Percentiles rank a stretch among this genome's conserved stretches.
Evolutionary conservation across 2,797 vertebrate genomes (phyloP).

Genomic region (Rhynchotus rufescens): DNA sequence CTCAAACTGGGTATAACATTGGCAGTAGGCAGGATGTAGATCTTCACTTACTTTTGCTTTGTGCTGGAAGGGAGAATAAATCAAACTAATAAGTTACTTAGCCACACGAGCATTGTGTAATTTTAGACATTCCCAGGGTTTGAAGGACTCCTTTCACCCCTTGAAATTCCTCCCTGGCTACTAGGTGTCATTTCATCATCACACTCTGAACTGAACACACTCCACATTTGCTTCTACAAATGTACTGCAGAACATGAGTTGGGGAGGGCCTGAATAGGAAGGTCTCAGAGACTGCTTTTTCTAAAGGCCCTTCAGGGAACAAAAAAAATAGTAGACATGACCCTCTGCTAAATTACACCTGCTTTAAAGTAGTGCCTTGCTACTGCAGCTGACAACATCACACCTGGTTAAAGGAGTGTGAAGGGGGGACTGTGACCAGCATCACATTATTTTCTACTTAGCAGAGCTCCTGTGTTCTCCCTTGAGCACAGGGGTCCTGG

Average conservation of each 20-base stretch:
- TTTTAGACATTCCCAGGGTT: constrained; percentile 12
- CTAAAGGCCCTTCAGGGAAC: constrained; percentile 6
- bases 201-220: constrained; percentile 16
- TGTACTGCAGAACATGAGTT: neutral
- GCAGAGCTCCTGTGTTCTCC: neutral
- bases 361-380: neutral
- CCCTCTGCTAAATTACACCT: constrained; percentile 16
- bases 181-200: constrained; percentile 17
- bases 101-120: neutral
- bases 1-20: neutral
- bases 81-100: constrained; percentile 8
- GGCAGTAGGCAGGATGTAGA: neutral
- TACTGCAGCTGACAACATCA: neutral
- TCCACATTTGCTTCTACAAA: constrained; percentile 3
- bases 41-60: constrained; percentile 7
- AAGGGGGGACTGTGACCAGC: neutral
- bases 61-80: neutral
- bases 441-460: constrained; percentile 21
- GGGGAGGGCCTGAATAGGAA: constrained; percentile 26
- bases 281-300: constrained; percentile 31
- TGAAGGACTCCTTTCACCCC: constrained; percentile 5
- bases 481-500: neutral
- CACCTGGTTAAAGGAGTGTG: neutral
- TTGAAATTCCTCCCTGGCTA: neutral
- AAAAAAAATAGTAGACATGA: neutral